Base-by-base conservation (phyloP, 2,888 invertebrate species). In the Empis livida region DNA sequence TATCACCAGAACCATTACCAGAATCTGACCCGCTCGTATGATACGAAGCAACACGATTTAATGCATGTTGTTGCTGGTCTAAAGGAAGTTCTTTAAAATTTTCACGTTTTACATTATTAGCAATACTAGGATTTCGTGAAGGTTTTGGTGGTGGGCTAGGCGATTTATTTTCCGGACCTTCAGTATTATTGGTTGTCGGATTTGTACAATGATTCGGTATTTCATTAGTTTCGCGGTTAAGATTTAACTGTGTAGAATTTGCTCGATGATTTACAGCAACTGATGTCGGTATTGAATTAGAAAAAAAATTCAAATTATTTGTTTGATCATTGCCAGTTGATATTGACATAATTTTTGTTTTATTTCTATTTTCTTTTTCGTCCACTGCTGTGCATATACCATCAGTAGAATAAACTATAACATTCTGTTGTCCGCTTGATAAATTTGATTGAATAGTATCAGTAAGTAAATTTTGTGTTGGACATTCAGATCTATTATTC, bases 1-100 rank as follows among this genome's bases (percentile, higher is more conserved):
- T 84, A 65, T 90, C 90, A 0, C 89, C 90, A 0, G 89, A 89
- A 0, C 89, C 90, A 59, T 90, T 90, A 1, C 90, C 90, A 1
- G 89, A 90, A 68, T 91, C 90, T 1, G 89, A 89, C 1, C 89
- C 89, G 27, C 87, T 88, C 1, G 86, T 83, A 54, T 84, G 85
- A 56, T 87, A 86, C 1, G 82, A 76, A 2, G 73, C 70, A 10
- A 75, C 70, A 43, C 75, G 61, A 56, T 74, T 73, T 27, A 73
- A 57, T 35, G 65, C 67, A 15, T 71, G 68, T 51, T 69, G 70
- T 37, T 59, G 71, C 31, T 65, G 62, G 20, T 68, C 59, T 43
- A 63, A 59, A 4, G 57, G 57, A 16, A 62, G 55, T 46, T 68
- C 70, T 16, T 56, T 59, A 11, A 46, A 50, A 17, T 47, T 48